These are phyloP conservation scores for Clunio marinus DNA, from an alignment of 2,888 invertebrate species.

Conservation along the genomic window DNA sequence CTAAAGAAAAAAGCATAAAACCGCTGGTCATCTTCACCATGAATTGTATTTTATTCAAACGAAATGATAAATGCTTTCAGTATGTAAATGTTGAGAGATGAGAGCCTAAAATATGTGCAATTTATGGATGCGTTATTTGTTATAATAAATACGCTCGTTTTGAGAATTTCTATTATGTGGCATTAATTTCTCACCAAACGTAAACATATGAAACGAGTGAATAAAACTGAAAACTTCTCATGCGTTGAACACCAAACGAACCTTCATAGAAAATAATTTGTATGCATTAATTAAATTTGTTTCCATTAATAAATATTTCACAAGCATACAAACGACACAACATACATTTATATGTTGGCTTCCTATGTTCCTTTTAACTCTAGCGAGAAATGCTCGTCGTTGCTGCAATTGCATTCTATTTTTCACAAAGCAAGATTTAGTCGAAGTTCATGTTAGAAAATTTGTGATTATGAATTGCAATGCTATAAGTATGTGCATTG, in stretches of 20 bases:
- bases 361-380: not conserved
- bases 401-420: no score
- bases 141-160: not conserved
- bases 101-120: not conserved
- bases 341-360: not conserved
- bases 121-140: slow-evolving; percentile 19
- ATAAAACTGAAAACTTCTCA: not conserved
- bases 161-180: not conserved
- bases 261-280: slow-evolving; percentile 13
- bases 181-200: not conserved
- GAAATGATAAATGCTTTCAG: slow-evolving; percentile 17
- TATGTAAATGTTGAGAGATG: not conserved
- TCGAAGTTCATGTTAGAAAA: not conserved
- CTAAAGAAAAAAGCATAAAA: not conserved
- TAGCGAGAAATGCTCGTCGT: no score
- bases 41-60: not conserved
- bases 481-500: not conserved
- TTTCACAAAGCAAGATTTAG: not conserved
- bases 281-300: slow-evolving; percentile 23
- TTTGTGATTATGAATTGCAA: not conserved
- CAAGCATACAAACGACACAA: not conserved
- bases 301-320: slow-evolving; percentile 14
- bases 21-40: not conserved
- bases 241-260: no score
- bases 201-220: not conserved